A percentile compares a stretch with the other conserved stretches of the same genome.
Evolutionary conservation across 2,888 invertebrate genomes (phyloP).

Genomic region (Psylliodes chrysocephalus): DNA sequence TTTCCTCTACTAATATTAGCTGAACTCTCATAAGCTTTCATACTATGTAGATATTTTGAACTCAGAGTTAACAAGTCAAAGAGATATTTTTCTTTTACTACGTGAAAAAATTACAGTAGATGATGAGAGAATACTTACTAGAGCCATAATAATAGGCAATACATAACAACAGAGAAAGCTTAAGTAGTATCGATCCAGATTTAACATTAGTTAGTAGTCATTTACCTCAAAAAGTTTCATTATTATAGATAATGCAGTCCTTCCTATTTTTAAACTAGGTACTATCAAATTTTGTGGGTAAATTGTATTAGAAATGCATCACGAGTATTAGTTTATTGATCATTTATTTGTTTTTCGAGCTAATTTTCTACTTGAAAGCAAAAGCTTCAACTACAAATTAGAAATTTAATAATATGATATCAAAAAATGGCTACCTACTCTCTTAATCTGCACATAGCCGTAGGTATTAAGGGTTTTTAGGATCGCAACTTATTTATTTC

Average conservation of each 20-base stretch:
- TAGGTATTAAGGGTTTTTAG: too few relatives aligned
- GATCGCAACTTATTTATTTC: too few relatives aligned
- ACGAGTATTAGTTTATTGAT: slow-evolving; percentile 7
- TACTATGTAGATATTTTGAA: too few relatives aligned
- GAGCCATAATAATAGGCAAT: too few relatives aligned
- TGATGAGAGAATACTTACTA: too few relatives aligned
- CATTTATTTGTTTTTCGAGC: slow-evolving; percentile 3
- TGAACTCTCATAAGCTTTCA: too few relatives aligned
- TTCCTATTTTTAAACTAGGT: neutral
- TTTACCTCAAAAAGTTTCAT: neutral
- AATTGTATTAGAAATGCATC: slow-evolving; percentile 7
- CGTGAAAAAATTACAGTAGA: too few relatives aligned
- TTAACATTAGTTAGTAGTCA: too few relatives aligned
- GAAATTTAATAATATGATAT: slow-evolving; percentile 14
- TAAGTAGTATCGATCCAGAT: neutral
- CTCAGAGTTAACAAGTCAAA: too few relatives aligned
- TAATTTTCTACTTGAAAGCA: slow-evolving; percentile 6
- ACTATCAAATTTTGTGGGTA: neutral
- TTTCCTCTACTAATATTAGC: too few relatives aligned
- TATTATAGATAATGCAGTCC: neutral
- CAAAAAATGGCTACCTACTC: slow-evolving; percentile 6
- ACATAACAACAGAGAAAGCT: neutral
- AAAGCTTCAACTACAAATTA: slow-evolving; percentile 3
- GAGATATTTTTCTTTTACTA: too few relatives aligned
- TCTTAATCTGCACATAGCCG: neutral